Percentiles rank a stretch among this genome's conserved stretches.
Evolutionary conservation across 2,888 invertebrate species (phyloP).

Genomic region (Elmis aenea): DNA sequence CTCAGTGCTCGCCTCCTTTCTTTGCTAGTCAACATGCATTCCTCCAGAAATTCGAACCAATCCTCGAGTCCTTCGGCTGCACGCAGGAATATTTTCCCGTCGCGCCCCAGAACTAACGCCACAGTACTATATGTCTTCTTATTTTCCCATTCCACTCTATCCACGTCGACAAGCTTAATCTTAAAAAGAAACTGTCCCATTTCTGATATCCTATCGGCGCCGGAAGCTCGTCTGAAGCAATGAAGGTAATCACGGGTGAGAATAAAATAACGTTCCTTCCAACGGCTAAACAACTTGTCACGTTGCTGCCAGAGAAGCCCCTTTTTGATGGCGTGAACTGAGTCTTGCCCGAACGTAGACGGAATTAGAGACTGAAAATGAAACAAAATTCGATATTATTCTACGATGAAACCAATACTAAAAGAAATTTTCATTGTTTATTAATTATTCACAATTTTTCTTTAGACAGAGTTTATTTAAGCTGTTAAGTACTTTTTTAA

Average conservation of each 20-base stretch:
- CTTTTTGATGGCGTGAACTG: constrained; percentile 58
- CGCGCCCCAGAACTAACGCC: constrained; percentile 51
- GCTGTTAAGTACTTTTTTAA: background rate
- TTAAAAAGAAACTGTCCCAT: constrained; percentile 66
- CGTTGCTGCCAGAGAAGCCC: constrained; percentile 61
- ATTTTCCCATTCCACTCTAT: constrained; percentile 62
- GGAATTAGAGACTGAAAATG: constrained; percentile 43
- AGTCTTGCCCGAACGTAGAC: constrained; percentile 40
- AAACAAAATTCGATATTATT: constrained; percentile 13
- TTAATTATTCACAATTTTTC: background rate
- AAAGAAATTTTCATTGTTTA: background rate
- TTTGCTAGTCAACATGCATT: constrained; percentile 60
- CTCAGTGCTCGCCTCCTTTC: constrained; percentile 56
- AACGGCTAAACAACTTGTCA: constrained; percentile 59
- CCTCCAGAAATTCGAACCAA: constrained; percentile 62
- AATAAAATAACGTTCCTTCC: constrained; percentile 64
- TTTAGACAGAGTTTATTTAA: background rate
- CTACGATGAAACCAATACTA: background rate
- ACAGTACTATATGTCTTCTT: constrained; percentile 60
- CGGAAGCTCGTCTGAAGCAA: constrained; percentile 60
- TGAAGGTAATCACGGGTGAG: constrained; percentile 61
- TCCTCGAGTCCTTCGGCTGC: constrained; percentile 57
- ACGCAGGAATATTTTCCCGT: constrained; percentile 47
- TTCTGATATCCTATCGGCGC: constrained; percentile 54
- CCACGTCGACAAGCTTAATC: constrained; percentile 59